phyloP scores from a whole-genome alignment of 1,140 invertebrate genomes.

The Bombus breviceps region DNA sequence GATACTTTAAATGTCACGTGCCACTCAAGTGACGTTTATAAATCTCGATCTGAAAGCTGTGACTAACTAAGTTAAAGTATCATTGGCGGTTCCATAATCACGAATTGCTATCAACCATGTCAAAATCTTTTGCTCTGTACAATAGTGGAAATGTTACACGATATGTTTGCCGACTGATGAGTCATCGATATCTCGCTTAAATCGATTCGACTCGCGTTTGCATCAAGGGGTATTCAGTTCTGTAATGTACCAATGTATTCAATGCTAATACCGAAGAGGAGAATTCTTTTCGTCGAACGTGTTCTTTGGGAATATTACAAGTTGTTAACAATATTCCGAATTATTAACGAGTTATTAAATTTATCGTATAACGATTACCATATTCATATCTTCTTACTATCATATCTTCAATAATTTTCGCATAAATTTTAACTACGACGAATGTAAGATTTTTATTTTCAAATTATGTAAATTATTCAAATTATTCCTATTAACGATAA shows the following conservation, averaged over 20 bases:
- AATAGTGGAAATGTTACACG: slow-evolving; percentile 9
- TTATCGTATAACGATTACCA: background rate
- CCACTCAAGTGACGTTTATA: slow-evolving; percentile 3
- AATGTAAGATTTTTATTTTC: background rate
- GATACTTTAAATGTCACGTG: slow-evolving; percentile 17
- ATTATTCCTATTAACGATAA: no score
- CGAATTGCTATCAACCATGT: slow-evolving; percentile 3
- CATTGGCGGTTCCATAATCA: slow-evolving; percentile 6
- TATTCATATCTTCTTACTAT: no score
- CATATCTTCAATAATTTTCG: background rate
- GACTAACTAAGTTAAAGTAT: background rate
- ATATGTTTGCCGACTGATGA: background rate
- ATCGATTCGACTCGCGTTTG: background rate
- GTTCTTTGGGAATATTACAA: background rate
- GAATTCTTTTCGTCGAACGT: background rate
- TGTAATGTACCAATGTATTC: slow-evolving; percentile 5
- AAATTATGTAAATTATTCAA: no score
- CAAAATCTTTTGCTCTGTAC: background rate
- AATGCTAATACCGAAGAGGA: background rate
- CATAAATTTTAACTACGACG: background rate
- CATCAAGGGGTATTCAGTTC: background rate
- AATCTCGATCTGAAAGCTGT: slow-evolving; percentile 4
- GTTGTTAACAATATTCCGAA: background rate
- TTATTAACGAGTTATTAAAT: background rate
- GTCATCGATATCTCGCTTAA: slow-evolving; percentile 19